phyloP scores from a whole-genome alignment of 1,140 invertebrate species.

The Drosophila erecta region DNA sequence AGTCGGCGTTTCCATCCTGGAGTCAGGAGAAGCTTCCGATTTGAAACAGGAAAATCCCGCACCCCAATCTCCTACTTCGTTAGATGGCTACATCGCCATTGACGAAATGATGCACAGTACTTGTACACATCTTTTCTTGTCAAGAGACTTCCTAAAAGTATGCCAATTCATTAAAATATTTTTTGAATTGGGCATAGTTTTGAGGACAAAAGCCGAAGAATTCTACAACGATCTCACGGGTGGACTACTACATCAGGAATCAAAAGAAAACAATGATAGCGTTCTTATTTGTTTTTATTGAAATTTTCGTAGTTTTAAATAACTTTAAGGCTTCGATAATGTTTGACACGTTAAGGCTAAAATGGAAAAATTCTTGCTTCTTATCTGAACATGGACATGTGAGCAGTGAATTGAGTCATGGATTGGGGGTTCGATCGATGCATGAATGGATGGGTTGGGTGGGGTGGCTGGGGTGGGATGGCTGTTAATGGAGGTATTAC shows the following conservation, averaged over 20 bases:
- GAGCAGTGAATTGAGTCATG: slow-evolving; percentile 35
- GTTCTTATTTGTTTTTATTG: slow-evolving; percentile 71
- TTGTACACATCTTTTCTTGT: no score
- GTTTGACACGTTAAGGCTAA: slow-evolving; percentile 73
- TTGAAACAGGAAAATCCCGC: background rate
- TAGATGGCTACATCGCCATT: no score
- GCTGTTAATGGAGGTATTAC: slow-evolving; percentile 21
- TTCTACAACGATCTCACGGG: background rate
- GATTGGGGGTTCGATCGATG: slow-evolving; percentile 28
- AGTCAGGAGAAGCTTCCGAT: background rate
- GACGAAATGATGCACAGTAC: no score
- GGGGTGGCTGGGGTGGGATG: background rate
- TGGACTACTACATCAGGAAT: background rate
- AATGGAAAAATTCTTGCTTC: slow-evolving; percentile 69
- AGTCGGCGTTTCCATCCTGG: background rate
- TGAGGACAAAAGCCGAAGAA: background rate
- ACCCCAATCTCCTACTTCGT: no score
- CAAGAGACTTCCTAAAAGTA: slow-evolving; percentile 5
- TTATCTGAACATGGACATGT: slow-evolving; percentile 51
- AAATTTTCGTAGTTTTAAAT: slow-evolving; percentile 75
- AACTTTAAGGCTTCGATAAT: slow-evolving; percentile 79
- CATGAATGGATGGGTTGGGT: no score
- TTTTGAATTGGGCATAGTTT: background rate
- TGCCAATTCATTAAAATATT: slow-evolving; percentile 1
- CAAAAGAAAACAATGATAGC: slow-evolving; percentile 12